Conservation (phyloP, 2,113 vertebrate species). For the Anser cygnoides region DNA sequence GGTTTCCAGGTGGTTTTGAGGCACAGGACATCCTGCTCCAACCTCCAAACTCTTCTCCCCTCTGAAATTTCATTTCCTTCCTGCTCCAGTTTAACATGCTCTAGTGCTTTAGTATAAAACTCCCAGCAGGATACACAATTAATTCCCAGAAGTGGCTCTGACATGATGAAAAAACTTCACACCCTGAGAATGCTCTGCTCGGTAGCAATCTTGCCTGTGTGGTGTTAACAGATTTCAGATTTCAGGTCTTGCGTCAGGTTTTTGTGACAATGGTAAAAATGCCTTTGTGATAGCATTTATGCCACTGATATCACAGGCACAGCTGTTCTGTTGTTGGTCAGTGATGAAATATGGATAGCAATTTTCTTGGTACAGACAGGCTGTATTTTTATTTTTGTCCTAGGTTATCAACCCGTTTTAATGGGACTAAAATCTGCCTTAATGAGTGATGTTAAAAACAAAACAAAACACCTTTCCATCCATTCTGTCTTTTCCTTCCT, state of each 20-base stretch:
- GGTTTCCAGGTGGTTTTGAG: background rate
- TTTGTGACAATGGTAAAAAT: background rate
- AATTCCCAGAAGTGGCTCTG: background rate
- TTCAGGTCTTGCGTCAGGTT: background rate
- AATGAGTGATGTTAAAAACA: background rate
- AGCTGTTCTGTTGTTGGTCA: slow-evolving; percentile 11
- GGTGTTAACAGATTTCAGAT: background rate
- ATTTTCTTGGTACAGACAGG: background rate
- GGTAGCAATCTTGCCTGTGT: background rate
- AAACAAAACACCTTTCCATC: background rate
- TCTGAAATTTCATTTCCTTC: background rate
- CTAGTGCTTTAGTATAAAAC: background rate
- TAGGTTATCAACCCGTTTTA: background rate
- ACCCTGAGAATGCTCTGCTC: background rate
- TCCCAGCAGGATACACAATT: background rate
- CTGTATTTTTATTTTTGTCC: slow-evolving; percentile 17
- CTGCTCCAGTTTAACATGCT: background rate
- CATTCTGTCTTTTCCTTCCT: slow-evolving; percentile 21
- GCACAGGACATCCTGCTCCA: background rate
- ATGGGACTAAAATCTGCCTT: background rate
- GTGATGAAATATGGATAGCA: slow-evolving; percentile 1
- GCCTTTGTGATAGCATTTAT: background rate
- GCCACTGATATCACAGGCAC: background rate
- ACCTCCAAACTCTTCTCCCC: background rate
- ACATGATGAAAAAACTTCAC: background rate